Base-by-base conservation (phyloP, 2,888 invertebrate genomes). In the Drosophila kambysellisi region DNA sequence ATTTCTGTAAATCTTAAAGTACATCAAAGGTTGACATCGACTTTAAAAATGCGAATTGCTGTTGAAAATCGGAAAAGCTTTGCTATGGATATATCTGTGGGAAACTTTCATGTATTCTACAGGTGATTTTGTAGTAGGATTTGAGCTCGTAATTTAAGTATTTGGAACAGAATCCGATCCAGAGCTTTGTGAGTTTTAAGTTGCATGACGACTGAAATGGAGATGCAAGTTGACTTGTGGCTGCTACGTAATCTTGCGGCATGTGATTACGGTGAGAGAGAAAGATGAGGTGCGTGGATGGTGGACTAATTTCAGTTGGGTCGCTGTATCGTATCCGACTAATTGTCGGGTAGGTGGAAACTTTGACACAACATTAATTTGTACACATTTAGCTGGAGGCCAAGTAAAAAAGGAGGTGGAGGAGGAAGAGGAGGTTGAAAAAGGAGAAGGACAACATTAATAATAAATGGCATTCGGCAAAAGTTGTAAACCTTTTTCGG, bases 401-500 rank as follows among this genome's bases (percentile, higher is more conserved):
- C 11, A 46, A 33, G 25, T 3, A 25, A 41, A 15, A 39, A 11
- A 12, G 1, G 20, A 25, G 25, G 1, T 9, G 25, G 30, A 15
- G 25, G 25, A 46, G 8, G 2, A 12, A n/a, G 30, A 15, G 25
- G 25, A 46, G 8, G 3, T 11, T 11, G 30, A 11, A 51, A n/a
- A 11, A 1, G 35, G 20, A 17, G 11, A 11, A 51, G 15, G 20
- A 25, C 53, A 61, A 73, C 84, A 82, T 90, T 73, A 79, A 89
- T 89, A 89, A 91, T 90, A 90, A 91, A 89, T 89, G 79, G 68
- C 77, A 77, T 82, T 82, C 81, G 81, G 82, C 70, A 84, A 89
- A 88, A 89, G 88, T 90, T 91, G 91, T 82, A 88, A 91, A 89
- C 91, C 90, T 89, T 89, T 89, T 91, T 91, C 82, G 88, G 89